Base-by-base conservation (phyloP, 2,113 vertebrate species). In the Chinchilla lanigera region DNA sequence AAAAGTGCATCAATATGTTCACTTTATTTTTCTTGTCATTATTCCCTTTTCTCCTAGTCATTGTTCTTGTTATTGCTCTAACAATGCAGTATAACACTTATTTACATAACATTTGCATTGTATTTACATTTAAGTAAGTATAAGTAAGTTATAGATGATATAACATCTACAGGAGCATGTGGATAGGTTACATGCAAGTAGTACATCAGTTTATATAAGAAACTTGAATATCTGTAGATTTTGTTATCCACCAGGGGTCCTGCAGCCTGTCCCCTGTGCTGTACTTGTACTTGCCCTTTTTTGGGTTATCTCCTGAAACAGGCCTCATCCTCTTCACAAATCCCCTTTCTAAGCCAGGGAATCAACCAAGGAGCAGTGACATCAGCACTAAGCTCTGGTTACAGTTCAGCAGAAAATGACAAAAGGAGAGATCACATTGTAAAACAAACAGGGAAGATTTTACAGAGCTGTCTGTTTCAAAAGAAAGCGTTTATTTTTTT, bases 401-500 rank as follows among this genome's bases (percentile, higher is more conserved):
- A 65, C 10, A 63, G 30, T 54, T 86, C n/a, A 61, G 13, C 22
- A 91, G 84, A 65, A 93, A 92, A 94, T 47, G 38, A 71, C 33
- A 73, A 84, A 90, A 85, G n/a, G 35, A 86, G 6, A 75, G 38
- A 89, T 69, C 35, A 69, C 5, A 83, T 33, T 81, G 33, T 16
- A 86, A 92, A 77, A 50, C 33, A 89, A 91, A 85, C n/a, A 89
- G 24, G 12, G 69, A 75, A 73, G 7, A 52, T 88, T 93, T 41
- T 65, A 9, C 38, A 90, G 30, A 84, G 19, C 28, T 96, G 35
- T 86, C 71, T 69, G 14, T 86, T 69, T 92, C 17, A 89, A 97
- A 88, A 67, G 75, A 93, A 80, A 2, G 26, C 3, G 9, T 7
- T 24, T 93, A 80, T 86, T 56, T 84, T 94, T 35, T n/a, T n/a